Base-by-base conservation (phyloP, 2,797 vertebrate genomes). In the Stomatorhinus walkeri region DNA sequence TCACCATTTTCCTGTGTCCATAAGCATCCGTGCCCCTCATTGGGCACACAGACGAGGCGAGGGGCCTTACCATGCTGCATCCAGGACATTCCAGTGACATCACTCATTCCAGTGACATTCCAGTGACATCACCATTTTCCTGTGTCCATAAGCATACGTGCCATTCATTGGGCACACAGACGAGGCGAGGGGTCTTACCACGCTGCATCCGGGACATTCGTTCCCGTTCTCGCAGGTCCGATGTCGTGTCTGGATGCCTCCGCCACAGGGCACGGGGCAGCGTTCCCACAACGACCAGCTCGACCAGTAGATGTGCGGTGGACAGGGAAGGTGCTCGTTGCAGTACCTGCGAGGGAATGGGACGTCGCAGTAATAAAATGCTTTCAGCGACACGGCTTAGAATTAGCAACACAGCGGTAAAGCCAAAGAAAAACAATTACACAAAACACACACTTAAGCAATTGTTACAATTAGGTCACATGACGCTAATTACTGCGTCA, bases 281-380 rank as follows among this genome's bases (percentile, higher is more conserved):
- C 97, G 97, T 89, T 99, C 98, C 98, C 98, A 99, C 0, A 97
- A 95, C 10, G 97, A 97, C 98, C 98, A 99, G 89, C 97, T 96
- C 0, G 97, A 98, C 98, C 98, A 99, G 93, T 98, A 99, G 89
- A 98, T 90, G 0, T 98, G 98, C 0, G 97, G 97, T 0, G 98
- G 97, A 91, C 98, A 99, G 89, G 97, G 95, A 91, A 99, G 94
- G 90, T 99, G 97, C 91, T 99, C 98, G 9, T 99, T 99, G 93
- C 98, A 99, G 94, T 99, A 99, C 93, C 98, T 99, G 93, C 1
- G 91, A 90, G 90, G 59, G 59, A 36, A 84, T 91, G 86, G 46
- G 59, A 88, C 72, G 12, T 0, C 4, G n/a, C 79, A 4, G 79
- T 22, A 28, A 51, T 12, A 19, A 46, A 79, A 43, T 46, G 40